phyloP scores from a whole-genome alignment of 23 tunicate genomes.

The Clavelina lepadiformis region DNA sequence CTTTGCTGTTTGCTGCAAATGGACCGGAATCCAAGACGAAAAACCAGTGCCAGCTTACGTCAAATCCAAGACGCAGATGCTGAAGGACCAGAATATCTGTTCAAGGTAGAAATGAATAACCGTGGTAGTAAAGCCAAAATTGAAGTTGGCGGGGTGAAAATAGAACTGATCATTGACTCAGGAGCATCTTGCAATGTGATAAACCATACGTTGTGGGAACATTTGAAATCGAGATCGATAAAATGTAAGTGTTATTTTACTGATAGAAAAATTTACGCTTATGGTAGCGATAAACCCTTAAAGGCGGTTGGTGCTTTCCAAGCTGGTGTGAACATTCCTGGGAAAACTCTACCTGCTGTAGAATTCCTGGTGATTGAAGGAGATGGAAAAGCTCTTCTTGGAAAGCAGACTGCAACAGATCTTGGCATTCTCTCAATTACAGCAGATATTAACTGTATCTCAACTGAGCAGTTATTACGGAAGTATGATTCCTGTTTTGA shows the following conservation, averaged over 20 bases:
- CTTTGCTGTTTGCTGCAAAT: neutral
- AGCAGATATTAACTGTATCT: neutral
- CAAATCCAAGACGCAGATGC: too few species aligned
- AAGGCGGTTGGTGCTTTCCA: neutral
- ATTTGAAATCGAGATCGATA: too few species aligned
- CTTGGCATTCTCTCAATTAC: neutral
- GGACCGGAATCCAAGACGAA: too few species aligned
- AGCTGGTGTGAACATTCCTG: neutral
- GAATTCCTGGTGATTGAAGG: neutral
- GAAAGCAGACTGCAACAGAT: conserved; percentile 7
- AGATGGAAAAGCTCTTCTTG: neutral
- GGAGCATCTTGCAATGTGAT: neutral
- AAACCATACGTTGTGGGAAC: neutral
- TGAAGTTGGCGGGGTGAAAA: neutral
- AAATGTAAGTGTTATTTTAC: too few species aligned
- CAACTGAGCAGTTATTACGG: neutral
- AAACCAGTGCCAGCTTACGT: too few species aligned
- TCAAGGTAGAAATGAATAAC: too few species aligned
- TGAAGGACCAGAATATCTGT: too few species aligned
- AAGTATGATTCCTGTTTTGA: too few species aligned
- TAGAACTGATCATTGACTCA: neutral
- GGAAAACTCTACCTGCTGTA: neutral
- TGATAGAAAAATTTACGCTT: conserved; percentile 1
- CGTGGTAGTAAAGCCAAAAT: neutral
- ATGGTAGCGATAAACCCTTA: conserved; percentile 1